phyloP scores from a whole-genome alignment of 2,888 invertebrate genomes.

The Pimpla rufipes region DNA sequence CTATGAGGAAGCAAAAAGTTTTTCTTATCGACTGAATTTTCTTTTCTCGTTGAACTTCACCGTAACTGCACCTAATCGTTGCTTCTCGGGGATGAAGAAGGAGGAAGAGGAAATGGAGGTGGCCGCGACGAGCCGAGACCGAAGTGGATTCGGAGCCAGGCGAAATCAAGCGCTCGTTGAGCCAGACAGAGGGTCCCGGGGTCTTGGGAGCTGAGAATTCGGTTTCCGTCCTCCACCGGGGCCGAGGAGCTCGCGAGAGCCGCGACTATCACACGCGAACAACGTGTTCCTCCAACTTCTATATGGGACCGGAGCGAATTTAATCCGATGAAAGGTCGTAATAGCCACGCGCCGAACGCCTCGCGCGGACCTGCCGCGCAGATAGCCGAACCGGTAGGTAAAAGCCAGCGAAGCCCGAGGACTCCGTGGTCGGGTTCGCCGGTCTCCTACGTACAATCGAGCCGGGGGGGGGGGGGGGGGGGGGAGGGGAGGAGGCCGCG shows the following conservation, averaged over 20 bases:
- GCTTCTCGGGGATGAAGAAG: no score
- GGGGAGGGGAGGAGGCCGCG: conserved; percentile 54
- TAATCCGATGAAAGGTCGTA: conserved; percentile 46
- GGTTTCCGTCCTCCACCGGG: no score
- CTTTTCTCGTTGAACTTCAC: no score
- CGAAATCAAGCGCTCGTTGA: background rate
- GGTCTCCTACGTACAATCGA: background rate
- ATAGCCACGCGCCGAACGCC: conserved; percentile 22
- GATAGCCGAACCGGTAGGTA: conserved; percentile 71
- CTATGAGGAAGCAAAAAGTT: no score
- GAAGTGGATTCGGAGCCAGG: background rate
- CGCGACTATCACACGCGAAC: background rate
- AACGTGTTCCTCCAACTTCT: conserved; percentile 26
- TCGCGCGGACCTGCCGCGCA: conserved; percentile 49
- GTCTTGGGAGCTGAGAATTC: conserved; percentile 1
- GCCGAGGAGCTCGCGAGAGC: background rate
- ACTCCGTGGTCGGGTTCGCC: background rate
- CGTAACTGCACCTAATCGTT: no score
- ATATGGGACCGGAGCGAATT: conserved; percentile 43
- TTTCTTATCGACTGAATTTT: no score
- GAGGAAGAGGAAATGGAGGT: background rate
- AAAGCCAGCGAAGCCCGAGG: conserved; percentile 75
- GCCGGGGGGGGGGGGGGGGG: no score
- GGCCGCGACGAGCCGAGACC: background rate
- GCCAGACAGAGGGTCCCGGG: background rate